phyloP scores from a whole-genome alignment of 2,888 invertebrate species.

The Orthosia cruda region DNA sequence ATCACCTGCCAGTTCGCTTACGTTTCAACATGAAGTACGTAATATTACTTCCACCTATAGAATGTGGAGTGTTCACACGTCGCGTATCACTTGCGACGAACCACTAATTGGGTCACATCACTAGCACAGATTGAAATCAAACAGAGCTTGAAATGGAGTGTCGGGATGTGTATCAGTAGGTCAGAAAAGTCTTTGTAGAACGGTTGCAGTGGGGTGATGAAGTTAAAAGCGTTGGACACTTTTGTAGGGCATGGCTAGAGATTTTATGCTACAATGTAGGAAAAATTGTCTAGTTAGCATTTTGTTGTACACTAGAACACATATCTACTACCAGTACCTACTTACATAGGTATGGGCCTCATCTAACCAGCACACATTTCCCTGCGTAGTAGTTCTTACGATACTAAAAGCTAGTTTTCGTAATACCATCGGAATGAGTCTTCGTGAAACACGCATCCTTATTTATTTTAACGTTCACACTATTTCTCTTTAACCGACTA shows the following conservation, averaged over 20 bases:
- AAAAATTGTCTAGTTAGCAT: no score
- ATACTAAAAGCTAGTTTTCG: not conserved
- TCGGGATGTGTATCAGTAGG: slow-evolving; percentile 58
- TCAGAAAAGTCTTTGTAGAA: slow-evolving; percentile 39
- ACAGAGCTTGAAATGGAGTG: slow-evolving; percentile 74
- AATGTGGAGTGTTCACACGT: slow-evolving; percentile 49
- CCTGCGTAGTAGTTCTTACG: no score
- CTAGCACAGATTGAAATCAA: slow-evolving; percentile 76
- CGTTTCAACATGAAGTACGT: slow-evolving; percentile 24
- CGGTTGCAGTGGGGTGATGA: not conserved
- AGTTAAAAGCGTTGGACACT: slow-evolving; percentile 2
- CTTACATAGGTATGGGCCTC: no score
- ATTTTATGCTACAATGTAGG: no score
- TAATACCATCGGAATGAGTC: not conserved
- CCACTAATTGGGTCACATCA: slow-evolving; percentile 81
- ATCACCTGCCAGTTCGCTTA: slow-evolving; percentile 47
- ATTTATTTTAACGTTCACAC: not conserved
- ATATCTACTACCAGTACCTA: no score
- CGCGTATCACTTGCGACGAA: slow-evolving; percentile 41
- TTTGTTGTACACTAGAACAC: no score
- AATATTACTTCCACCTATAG: slow-evolving; percentile 17
- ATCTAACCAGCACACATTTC: no score
- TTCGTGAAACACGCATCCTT: not conserved
- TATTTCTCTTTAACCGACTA: slow-evolving; percentile 26
- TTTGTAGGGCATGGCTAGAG: not conserved